phyloP scores from a whole-genome alignment of 2,113 vertebrate genomes.

The Phaetusa simplex region DNA sequence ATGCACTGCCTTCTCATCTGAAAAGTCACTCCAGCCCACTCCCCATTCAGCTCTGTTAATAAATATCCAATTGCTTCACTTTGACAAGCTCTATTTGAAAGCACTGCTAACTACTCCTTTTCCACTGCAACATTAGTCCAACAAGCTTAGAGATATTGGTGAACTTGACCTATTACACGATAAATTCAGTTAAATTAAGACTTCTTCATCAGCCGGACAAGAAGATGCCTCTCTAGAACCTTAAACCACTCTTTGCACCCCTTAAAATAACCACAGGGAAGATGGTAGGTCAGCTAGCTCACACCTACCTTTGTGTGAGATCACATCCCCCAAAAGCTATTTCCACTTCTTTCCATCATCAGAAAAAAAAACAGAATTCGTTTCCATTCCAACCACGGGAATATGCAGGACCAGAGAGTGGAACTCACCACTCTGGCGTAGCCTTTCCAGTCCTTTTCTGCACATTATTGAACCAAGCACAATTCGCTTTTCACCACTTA shows the following conservation, averaged over 20 bases:
- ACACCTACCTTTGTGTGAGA: neutral
- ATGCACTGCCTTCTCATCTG: neutral
- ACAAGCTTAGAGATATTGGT: neutral
- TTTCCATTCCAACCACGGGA: neutral
- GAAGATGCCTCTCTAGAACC: neutral
- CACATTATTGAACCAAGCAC: neutral
- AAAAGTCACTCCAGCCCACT: neutral
- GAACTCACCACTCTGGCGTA: neutral
- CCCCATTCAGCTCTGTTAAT: neutral
- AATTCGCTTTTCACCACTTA: neutral
- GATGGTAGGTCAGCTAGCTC: neutral
- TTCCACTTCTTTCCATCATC: neutral
- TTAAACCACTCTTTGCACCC: neutral
- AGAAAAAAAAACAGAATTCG: neutral
- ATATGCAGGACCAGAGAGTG: neutral
- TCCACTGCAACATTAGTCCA: neutral
- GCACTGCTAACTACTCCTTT: neutral
- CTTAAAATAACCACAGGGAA: neutral
- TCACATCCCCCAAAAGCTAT: fast-evolving
- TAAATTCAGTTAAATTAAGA: neutral
- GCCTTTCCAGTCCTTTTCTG: neutral
- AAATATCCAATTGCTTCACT: neutral
- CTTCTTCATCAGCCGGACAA: neutral
- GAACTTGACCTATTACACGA: neutral
- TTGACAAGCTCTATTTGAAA: too few species aligned